Conservation (phyloP, 2,888 invertebrate genomes). For the Mystacides longicornis region DNA sequence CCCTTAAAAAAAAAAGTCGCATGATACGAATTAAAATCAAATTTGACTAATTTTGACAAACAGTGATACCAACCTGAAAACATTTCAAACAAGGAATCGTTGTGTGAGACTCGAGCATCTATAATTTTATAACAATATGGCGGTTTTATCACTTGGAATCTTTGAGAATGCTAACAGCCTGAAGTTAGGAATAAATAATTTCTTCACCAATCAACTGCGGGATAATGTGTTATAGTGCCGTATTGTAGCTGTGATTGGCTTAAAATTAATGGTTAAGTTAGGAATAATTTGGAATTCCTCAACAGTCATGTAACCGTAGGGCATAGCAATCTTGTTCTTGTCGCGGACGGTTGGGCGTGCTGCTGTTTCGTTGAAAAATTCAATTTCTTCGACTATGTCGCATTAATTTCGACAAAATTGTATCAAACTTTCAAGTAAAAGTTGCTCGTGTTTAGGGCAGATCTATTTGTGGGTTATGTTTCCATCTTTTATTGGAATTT, state of each 20-base stretch:
- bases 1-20: too few species aligned
- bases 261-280: too few species aligned
- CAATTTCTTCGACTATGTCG: slow-evolving; percentile 10
- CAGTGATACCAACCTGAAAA: too few species aligned
- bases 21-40: too few species aligned
- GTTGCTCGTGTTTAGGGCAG: slow-evolving; percentile 19
- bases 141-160: background rate
- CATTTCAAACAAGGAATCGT: too few species aligned
- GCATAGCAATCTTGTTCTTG: slow-evolving; percentile 1
- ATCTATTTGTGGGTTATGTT: slow-evolving; percentile 45
- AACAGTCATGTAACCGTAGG: too few species aligned
- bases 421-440: slow-evolving; percentile 8
- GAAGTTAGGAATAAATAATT: background rate
- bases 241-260: too few species aligned
- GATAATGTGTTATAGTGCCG: too few species aligned
- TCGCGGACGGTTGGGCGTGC: slow-evolving; percentile 18
- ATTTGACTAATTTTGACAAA: too few species aligned
- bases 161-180: background rate
- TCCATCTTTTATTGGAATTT: slow-evolving; percentile 65
- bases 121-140: slow-evolving; percentile 2
- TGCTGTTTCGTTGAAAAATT: slow-evolving; percentile 6
- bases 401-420: slow-evolving; percentile 3
- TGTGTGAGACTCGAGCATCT: too few species aligned
- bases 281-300: too few species aligned
- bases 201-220: too few species aligned